Evolutionary conservation across 2,888 invertebrate genomes (phyloP).

Genomic region (Meteorus colon): DNA sequence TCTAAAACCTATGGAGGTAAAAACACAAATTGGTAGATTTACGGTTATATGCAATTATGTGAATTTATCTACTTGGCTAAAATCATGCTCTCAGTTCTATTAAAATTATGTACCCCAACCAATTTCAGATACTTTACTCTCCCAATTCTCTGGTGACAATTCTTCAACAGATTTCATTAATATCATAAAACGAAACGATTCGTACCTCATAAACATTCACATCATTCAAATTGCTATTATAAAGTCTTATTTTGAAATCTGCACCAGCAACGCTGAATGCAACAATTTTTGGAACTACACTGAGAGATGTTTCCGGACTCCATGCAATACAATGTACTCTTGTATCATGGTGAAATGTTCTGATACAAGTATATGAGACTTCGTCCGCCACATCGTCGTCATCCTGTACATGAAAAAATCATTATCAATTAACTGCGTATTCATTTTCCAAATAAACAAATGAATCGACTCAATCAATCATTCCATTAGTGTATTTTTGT

Average conservation of each 20-base stretch:
- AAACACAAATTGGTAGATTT: slow-evolving; percentile 28
- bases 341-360: slow-evolving; percentile 76
- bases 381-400: slow-evolving; percentile 74
- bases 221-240: slow-evolving; percentile 76
- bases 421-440: neutral
- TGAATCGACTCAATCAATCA: slow-evolving; percentile 17
- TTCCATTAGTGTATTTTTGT: neutral
- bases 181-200: slow-evolving; percentile 12
- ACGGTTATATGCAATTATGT: neutral
- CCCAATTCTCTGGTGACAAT: too few relatives aligned
- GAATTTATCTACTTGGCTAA: neutral
- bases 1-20: slow-evolving; percentile 73
- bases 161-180: slow-evolving; percentile 6
- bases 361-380: slow-evolving; percentile 75
- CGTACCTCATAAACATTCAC: slow-evolving; percentile 74
- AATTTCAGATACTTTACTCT: too few relatives aligned
- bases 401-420: slow-evolving; percentile 71
- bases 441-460: neutral
- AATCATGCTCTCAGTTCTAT: too few relatives aligned
- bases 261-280: slow-evolving; percentile 76
- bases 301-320: slow-evolving; percentile 79
- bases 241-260: slow-evolving; percentile 77
- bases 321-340: slow-evolving; percentile 77
- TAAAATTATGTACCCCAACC: too few relatives aligned
- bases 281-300: slow-evolving; percentile 76